These are phyloP conservation scores for Stylophora pistillata DNA, from an alignment of 64 coral and sea anemone genomes.

Conservation along the genomic window DNA sequence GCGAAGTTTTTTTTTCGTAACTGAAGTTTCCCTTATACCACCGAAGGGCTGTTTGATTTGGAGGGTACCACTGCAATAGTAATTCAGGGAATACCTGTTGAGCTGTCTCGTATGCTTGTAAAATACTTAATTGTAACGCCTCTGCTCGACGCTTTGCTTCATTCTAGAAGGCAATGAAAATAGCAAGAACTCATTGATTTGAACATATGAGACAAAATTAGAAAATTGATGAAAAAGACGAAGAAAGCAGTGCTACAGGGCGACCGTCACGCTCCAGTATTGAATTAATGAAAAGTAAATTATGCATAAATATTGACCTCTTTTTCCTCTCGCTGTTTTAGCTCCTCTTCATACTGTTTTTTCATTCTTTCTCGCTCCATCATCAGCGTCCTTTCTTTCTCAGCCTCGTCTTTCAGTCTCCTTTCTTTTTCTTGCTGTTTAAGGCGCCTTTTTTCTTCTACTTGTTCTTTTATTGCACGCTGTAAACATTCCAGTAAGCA, in stretches of 20 bases:
- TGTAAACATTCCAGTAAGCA: background rate
- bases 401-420: constrained; percentile 70
- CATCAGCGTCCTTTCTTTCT: constrained; percentile 61
- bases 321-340: constrained; percentile 64
- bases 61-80: too few relatives aligned
- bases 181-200: background rate
- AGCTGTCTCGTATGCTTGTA: constrained; percentile 70
- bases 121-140: constrained; percentile 62
- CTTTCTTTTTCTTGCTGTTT: constrained; percentile 79
- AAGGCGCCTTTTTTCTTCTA: constrained; percentile 79
- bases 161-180: constrained; percentile 41
- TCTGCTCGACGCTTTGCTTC: constrained; percentile 67
- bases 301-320: constrained; percentile 52
- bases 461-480: constrained; percentile 93
- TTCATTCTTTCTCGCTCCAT: constrained; percentile 64
- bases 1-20: too few relatives aligned
- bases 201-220: background rate
- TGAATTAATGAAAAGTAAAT: too few relatives aligned
- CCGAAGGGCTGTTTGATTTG: too few relatives aligned
- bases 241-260: too few relatives aligned
- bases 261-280: too few relatives aligned
- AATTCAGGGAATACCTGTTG: constrained; percentile 46
- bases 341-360: constrained; percentile 58
- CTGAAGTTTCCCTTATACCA: too few relatives aligned
- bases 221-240: too few relatives aligned